These are phyloP conservation scores for Andinoacara biseriatus DNA, from an alignment of 2,113 vertebrate species.

Conservation along the genomic window DNA sequence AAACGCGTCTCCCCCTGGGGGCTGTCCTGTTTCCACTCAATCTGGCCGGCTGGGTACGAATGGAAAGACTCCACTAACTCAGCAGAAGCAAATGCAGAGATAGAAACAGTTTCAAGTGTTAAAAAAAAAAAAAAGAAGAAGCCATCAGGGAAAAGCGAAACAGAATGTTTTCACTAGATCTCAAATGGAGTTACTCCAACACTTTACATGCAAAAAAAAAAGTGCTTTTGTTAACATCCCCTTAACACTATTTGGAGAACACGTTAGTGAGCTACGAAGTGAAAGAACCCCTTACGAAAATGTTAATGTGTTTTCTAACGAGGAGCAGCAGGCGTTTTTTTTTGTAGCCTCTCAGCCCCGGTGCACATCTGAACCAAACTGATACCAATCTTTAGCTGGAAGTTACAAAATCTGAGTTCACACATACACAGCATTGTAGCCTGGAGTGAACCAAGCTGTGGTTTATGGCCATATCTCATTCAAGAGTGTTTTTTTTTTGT, in stretches of 20 bases:
- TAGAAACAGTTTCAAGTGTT: neutral
- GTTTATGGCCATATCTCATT: slow-evolving; percentile 15
- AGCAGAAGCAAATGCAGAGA: slow-evolving; percentile 17
- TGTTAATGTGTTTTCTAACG: slow-evolving; percentile 12
- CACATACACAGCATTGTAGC: neutral
- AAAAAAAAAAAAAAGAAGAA: neutral
- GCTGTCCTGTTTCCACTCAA: slow-evolving; percentile 69
- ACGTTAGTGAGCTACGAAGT: neutral
- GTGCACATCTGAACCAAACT: slow-evolving; percentile 16
- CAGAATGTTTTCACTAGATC: neutral
- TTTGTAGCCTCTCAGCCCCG: neutral
- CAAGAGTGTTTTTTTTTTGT: neutral
- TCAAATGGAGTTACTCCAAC: neutral
- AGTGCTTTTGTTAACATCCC: neutral
- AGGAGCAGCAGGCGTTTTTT: slow-evolving; percentile 38
- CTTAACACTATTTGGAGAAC: neutral
- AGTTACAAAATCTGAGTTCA: neutral
- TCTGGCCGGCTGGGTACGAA: slow-evolving; percentile 43
- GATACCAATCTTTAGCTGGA: slow-evolving; percentile 46
- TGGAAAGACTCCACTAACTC: slow-evolving; percentile 26
- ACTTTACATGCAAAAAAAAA: neutral
- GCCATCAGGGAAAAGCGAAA: slow-evolving; percentile 4
- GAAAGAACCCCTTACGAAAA: neutral
- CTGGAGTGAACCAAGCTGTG: neutral
- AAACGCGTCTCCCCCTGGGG: slow-evolving; percentile 60